Percentiles rank a stretch among this genome's conserved stretches.
phyloP scores from a whole-genome alignment of 2,113 vertebrate species.

The Ceyx margarethae region DNA sequence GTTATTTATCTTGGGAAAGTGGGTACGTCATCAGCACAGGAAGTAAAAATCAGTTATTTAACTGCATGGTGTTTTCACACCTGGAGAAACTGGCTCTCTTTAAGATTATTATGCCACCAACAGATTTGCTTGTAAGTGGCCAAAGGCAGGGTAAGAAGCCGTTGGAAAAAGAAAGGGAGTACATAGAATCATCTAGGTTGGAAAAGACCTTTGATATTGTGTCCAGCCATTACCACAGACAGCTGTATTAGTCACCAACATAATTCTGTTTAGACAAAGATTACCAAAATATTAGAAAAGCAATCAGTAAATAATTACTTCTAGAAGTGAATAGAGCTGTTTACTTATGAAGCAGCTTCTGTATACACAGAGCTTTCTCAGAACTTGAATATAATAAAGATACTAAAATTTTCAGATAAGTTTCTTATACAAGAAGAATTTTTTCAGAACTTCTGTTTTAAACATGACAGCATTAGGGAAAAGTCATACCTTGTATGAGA shows the following conservation, averaged over 20 bases:
- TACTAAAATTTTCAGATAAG: background rate
- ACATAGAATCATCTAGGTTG: no score
- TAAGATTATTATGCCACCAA: background rate
- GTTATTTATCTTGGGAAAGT: background rate
- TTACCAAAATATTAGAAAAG: background rate
- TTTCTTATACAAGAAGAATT: background rate
- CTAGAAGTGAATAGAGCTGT: background rate
- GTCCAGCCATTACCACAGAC: background rate
- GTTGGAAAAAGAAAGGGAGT: background rate
- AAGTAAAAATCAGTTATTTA: background rate
- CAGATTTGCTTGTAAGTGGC: background rate
- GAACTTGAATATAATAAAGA: background rate
- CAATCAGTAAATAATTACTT: background rate
- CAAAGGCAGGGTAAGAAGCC: background rate
- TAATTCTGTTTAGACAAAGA: conserved; percentile 14
- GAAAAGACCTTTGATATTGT: no score
- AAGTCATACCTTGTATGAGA: background rate
- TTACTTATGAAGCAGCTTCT: background rate
- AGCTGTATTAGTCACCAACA: background rate
- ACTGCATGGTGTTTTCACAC: background rate
- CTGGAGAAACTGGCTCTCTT: background rate
- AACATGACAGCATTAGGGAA: background rate
- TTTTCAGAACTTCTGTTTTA: background rate
- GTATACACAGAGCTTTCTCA: conserved; percentile 1
- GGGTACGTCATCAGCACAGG: background rate